Base-by-base conservation (phyloP, 2,888 invertebrate species). In the Gerris lacustris region DNA sequence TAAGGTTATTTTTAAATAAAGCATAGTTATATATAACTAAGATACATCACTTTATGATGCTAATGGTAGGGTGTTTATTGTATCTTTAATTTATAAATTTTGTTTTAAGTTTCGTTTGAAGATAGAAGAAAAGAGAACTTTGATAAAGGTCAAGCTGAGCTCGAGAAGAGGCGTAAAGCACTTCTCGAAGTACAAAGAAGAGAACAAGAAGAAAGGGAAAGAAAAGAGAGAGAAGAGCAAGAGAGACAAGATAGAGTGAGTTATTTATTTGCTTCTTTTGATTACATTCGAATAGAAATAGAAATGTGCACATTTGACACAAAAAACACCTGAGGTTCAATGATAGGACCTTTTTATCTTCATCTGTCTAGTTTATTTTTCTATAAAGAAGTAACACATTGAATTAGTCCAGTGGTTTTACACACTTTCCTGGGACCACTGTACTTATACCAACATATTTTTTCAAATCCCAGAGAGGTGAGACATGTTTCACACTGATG, bases 91-190 rank as follows among this genome's bases (percentile, higher is more conserved):
- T 31, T 31, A 31, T 31, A 31, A 31, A 31, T 31, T 31, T 72
- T 31, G 68, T 70, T 70, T 73, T 75, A 77, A 78, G 79, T 76
- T 44, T 81, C 94, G 0, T 97, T 97, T 82, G 98, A 99, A 79
- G 99, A 99, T 79, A 92, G 94, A 78, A 85, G 99, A 5, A 89
- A 94, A 79, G 96, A 98, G 82, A 99, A 99, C 82, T 95, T 94
- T 82, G 97, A 96, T 75, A 91, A 96, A 75, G 99, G 99, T 0
- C 97, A 99, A 80, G 97, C 96, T 0, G 98, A 98, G 81, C 81
- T 99, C 72, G 98, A 99, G 79, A 83, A 95, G 47, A 83, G 98
- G 66, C 84, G 98, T 45, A 91, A 92, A 77, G 86, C 94, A 67
- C 82, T 98, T n/a, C 85, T 92, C 70, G 96, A 96, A 78, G 89